Base-by-base conservation (phyloP, 1,140 invertebrate species). In the Cephus cinctus region DNA sequence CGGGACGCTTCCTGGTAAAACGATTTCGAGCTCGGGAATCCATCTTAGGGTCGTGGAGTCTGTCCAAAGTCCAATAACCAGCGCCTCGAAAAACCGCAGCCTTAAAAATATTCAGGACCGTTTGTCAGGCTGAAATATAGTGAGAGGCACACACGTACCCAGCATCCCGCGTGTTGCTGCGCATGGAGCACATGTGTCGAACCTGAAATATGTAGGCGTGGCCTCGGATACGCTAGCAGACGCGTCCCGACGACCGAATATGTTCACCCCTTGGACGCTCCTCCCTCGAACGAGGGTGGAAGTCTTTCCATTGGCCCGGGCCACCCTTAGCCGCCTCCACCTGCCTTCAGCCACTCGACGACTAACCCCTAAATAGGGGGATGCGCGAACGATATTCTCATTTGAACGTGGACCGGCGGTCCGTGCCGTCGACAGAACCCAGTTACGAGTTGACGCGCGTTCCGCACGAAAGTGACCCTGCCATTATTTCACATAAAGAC, bases 161-260 rank as follows among this genome's bases (percentile, higher is more conserved):
- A 12, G 31, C 15, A 15, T 22, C 15, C 56, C 56, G 50, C 54
- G 44, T 60, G 51, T 56, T 52, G 56, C 52, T 62, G 59, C 60
- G 63, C 63, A 63, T 20, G 47, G 45, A 44, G 52, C 73, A 76
- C 71, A 76, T 76, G 75, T 76, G 75, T 76, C 75, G 73, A 77
- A 75, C 61, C 73, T 75, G 71, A 77, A 77, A 77, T 77, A 76
- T 76, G 73, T 76, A 76, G 75, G 75, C 75, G 75, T 74, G 75
- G 75, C 71, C 62, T 67, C 52, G 53, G 61, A 43, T 54, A 53
- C 58, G 62, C 59, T 68, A 74, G 62, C 73, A 74, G 73, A 76
- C 72, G 72, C 71, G 49, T 65, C 59, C 54, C 71, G 66, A 70
- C 71, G 67, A 67, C 61, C 55, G 75, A 77, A 76, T 77, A 77